A percentile compares a stretch with the other conserved stretches of the same genome.
Evolutionary conservation across 2,888 invertebrate species (phyloP).

Genomic region (Prosapia bicincta): DNA sequence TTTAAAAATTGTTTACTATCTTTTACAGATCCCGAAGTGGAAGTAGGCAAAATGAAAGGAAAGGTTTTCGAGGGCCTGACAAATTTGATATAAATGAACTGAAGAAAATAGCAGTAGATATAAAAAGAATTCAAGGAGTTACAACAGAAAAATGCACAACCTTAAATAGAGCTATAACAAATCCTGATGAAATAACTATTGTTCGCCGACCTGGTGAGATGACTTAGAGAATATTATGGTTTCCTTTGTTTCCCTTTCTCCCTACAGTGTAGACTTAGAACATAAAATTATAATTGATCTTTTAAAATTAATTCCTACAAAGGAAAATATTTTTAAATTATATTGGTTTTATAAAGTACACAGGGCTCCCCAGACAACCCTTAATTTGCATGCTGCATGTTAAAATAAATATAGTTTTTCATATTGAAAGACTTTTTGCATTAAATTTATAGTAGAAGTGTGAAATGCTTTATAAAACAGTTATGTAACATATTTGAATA

Average conservation of each 20-base stretch:
- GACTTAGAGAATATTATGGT: background rate
- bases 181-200: constrained; percentile 20
- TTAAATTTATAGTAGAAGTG: too few relatives aligned
- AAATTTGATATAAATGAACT: constrained; percentile 11
- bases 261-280: background rate
- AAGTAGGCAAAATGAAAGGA: constrained; percentile 5
- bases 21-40: constrained; percentile 10
- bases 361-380: background rate
- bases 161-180: constrained; percentile 19
- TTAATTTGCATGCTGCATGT: background rate
- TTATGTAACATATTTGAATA: too few relatives aligned
- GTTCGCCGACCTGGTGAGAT: constrained; percentile 28
- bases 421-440: too few relatives aligned
- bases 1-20: too few relatives aligned
- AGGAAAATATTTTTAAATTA: too few relatives aligned
- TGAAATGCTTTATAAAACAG: too few relatives aligned
- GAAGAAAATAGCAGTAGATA: constrained; percentile 23
- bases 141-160: background rate
- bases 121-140: background rate
- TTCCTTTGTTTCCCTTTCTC: background rate
- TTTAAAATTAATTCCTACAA: too few relatives aligned
- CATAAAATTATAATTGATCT: background rate
- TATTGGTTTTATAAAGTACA: background rate
- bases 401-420: too few relatives aligned
- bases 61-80: constrained; percentile 21